Evolutionary conservation across 37 sponge, comb jelly and placozoan species (phyloP).

Genomic region (Halisarca cf. caerulea): DNA sequence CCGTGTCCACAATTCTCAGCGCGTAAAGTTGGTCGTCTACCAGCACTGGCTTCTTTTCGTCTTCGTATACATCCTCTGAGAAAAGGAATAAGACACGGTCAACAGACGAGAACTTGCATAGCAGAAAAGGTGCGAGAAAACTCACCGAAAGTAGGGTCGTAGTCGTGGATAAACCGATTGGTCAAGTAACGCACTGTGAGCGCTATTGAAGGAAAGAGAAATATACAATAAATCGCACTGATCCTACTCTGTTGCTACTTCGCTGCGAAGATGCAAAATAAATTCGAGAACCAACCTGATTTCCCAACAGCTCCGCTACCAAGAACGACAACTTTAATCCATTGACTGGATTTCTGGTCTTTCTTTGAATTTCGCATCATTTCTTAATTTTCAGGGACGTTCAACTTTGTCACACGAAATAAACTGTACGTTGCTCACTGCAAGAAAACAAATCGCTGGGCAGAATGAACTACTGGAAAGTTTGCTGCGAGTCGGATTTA

Average conservation of each 20-base stretch:
- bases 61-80: slow-evolving; percentile 24
- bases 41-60: background rate
- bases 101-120: background rate
- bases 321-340: slow-evolving; percentile 38
- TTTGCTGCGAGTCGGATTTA: slow-evolving; percentile 1
- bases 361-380: slow-evolving; percentile 3
- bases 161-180: slow-evolving; percentile 62
- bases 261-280: background rate
- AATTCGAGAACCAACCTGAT: slow-evolving; percentile 32
- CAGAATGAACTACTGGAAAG: background rate
- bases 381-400: background rate
- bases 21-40: slow-evolving; percentile 20
- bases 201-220: slow-evolving; percentile 4
- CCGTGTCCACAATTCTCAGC: slow-evolving; percentile 50
- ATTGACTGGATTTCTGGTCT: background rate
- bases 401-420: too few species aligned
- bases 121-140: background rate
- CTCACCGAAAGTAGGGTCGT: slow-evolving; percentile 63
- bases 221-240: too few species aligned
- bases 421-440: too few species aligned
- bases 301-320: slow-evolving; percentile 74
- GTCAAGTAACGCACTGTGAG: slow-evolving; percentile 54
- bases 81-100: background rate
- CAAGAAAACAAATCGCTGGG: too few species aligned
- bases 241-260: too few species aligned